These are phyloP conservation scores for Atrichornis clamosus DNA, from an alignment of 2,113 vertebrate genomes.

Conservation along the genomic window DNA sequence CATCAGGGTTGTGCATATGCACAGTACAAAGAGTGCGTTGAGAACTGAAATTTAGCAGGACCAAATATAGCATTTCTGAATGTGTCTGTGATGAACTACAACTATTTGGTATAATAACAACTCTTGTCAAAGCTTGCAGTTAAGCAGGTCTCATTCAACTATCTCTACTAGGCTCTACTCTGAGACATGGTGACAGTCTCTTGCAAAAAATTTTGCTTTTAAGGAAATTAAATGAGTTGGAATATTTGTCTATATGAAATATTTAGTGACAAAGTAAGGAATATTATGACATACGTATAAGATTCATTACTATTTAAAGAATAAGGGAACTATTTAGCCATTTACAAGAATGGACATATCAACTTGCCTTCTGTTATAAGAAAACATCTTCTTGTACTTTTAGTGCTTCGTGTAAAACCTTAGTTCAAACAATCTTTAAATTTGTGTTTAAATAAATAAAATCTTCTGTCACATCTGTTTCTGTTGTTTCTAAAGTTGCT, in stretches of 20 bases:
- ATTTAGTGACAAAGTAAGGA: not conserved
- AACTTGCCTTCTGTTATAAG: not conserved
- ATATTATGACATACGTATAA: not conserved
- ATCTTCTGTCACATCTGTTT: not conserved
- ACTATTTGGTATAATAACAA: not conserved
- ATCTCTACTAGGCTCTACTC: accelerated
- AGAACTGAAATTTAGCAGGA: not conserved
- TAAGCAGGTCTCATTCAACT: not conserved
- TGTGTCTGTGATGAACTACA: not conserved
- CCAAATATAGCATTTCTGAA: not conserved
- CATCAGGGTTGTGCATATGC: not conserved
- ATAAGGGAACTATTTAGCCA: not conserved
- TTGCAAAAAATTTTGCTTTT: not conserved
- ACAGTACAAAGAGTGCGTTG: not conserved
- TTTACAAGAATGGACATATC: not conserved
- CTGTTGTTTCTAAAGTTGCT: not conserved
- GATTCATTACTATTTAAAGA: not conserved
- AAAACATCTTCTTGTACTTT: not conserved
- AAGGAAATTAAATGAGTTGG: not conserved
- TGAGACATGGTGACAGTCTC: not conserved
- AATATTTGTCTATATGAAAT: not conserved
- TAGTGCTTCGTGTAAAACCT: not conserved
- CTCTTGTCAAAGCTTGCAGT: not conserved
- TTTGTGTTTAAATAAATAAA: not conserved
- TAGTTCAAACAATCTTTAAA: not conserved